Conservation (phyloP, 2,888 invertebrate species). For the Baccha elongata region DNA sequence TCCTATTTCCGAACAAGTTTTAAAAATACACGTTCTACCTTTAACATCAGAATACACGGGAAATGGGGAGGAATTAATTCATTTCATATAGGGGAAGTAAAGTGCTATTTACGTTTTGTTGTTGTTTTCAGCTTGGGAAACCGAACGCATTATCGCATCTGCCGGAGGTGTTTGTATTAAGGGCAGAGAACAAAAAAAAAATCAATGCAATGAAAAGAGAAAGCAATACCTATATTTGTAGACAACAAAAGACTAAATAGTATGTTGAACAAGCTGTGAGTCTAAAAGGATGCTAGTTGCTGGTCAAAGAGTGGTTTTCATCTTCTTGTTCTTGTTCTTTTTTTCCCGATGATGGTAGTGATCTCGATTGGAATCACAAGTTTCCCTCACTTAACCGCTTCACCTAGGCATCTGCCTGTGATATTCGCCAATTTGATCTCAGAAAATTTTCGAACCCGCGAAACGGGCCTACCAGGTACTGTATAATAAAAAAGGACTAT, state of each 20-base stretch:
- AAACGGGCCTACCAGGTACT: too few species aligned
- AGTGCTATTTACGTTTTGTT: slow-evolving; percentile 52
- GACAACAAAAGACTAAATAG: slow-evolving; percentile 5
- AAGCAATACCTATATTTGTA: slow-evolving; percentile 30
- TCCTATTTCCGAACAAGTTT: slow-evolving; percentile 68
- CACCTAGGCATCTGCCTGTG: too few species aligned
- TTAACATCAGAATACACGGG: slow-evolving; percentile 6
- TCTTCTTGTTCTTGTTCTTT: too few species aligned
- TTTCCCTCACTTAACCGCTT: too few species aligned
- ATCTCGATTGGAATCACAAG: too few species aligned
- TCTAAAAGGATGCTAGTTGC: too few species aligned
- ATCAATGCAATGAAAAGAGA: slow-evolving; percentile 55
- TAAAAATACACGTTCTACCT: slow-evolving; percentile 74
- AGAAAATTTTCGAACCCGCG: too few species aligned
- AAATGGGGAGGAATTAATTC: slow-evolving; percentile 49
- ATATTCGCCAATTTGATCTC: too few species aligned
- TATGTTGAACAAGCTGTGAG: slow-evolving; percentile 35
- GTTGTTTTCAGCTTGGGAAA: slow-evolving; percentile 34
- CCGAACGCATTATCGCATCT: slow-evolving; percentile 56
- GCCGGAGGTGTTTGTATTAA: slow-evolving; percentile 40
- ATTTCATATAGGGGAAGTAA: slow-evolving; percentile 56
- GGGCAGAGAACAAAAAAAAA: slow-evolving; percentile 41
- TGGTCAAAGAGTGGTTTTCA: too few species aligned
- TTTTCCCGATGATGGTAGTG: too few species aligned
- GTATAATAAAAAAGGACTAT: too few species aligned